Percentiles rank a stretch among this genome's conserved stretches.
Conservation (phyloP, 2,113 vertebrate species). For the Tragelaphus imberbis region DNA sequence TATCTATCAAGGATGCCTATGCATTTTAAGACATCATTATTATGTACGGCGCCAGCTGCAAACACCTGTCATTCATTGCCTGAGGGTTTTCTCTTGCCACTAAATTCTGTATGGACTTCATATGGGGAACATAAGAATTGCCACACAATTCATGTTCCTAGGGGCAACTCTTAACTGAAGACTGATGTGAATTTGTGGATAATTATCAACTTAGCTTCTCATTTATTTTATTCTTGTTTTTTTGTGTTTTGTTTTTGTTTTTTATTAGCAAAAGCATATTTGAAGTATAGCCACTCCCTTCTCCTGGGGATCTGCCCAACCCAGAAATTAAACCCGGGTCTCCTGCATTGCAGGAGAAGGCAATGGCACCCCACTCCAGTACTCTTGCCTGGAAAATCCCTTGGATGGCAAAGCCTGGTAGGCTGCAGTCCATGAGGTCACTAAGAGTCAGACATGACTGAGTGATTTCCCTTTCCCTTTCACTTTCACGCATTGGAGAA, state of each 20-base stretch:
- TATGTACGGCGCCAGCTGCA: neutral
- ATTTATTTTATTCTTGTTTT: neutral
- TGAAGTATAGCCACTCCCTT: neutral
- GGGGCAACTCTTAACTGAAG: neutral
- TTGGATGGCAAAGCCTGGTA: too few relatives aligned
- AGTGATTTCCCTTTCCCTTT: too few relatives aligned
- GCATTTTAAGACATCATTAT: neutral
- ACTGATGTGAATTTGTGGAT: neutral
- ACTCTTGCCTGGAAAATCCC: too few relatives aligned
- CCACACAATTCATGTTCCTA: neutral
- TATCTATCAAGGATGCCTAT: neutral
- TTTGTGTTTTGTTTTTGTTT: neutral
- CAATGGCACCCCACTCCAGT: too few relatives aligned
- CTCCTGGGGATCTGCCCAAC: neutral
- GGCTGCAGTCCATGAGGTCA: too few relatives aligned
- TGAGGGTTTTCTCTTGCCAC: neutral
- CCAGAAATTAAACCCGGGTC: neutral
- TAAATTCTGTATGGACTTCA: neutral
- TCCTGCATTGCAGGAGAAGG: neutral
- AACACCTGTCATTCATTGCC: neutral
- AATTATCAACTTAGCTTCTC: neutral
- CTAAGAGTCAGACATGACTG: too few relatives aligned
- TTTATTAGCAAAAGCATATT: neutral
- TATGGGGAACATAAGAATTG: neutral
- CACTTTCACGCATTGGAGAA: too few relatives aligned